Evolutionary conservation across 2,888 invertebrate species (phyloP).

Genomic region (Scotopteryx bipunctaria): DNA sequence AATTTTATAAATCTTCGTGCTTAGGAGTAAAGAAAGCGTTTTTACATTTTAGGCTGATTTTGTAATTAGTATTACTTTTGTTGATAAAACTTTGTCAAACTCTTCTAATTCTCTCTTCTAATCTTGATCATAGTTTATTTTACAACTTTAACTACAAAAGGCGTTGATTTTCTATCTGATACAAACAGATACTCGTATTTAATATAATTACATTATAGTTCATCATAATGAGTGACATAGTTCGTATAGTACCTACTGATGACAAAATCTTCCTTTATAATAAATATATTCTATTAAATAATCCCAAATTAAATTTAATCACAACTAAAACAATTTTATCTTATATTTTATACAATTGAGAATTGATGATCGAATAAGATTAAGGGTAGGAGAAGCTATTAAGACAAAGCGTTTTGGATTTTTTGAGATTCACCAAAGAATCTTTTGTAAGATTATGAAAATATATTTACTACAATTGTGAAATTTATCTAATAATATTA

Average conservation of each 20-base stretch:
- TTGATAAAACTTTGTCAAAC: neutral
- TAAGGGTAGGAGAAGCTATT: conserved; percentile 25
- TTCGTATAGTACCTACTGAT: neutral
- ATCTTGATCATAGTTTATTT: too few species aligned
- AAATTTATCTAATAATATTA: conserved; percentile 4
- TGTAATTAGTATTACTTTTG: conserved; percentile 8
- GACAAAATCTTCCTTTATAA: neutral
- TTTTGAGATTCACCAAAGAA: conserved; percentile 30
- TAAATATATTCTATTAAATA: conserved; percentile 22
- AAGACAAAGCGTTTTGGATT: conserved; percentile 34
- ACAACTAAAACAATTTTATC: neutral
- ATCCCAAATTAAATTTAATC: conserved; percentile 9
- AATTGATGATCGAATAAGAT: too few species aligned
- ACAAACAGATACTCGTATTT: too few species aligned
- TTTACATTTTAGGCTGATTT: conserved; percentile 13
- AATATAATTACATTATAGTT: too few species aligned
- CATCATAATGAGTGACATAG: too few species aligned
- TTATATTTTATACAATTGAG: conserved; percentile 3
- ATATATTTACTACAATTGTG: conserved; percentile 1
- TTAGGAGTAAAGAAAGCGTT: conserved; percentile 50
- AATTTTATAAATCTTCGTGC: conserved; percentile 61
- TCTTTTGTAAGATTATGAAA: conserved; percentile 4
- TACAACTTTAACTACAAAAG: too few species aligned
- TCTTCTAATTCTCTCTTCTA: too few species aligned
- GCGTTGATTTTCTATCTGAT: too few species aligned